Evolutionary conservation across 2,888 invertebrate species (phyloP).

Genomic region (Philaethria dido): DNA sequence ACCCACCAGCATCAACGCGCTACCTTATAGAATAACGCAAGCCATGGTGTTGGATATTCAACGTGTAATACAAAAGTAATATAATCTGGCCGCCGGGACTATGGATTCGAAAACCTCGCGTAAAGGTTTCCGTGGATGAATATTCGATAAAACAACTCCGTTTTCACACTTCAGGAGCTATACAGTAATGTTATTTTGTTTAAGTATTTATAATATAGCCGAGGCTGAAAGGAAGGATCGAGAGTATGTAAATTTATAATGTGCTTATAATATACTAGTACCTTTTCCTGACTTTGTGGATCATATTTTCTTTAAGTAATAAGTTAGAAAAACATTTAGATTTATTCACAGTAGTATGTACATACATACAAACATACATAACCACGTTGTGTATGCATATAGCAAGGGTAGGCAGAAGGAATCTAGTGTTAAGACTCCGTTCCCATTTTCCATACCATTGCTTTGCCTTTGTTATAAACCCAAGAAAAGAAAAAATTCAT

Average conservation of each 20-base stretch:
- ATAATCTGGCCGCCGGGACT: conserved; percentile 28
- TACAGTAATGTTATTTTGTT: conserved; percentile 22
- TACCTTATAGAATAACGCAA: not conserved
- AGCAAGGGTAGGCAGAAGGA: too few species aligned
- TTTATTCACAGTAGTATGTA: too few species aligned
- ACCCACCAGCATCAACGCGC: too few species aligned
- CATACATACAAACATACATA: too few species aligned
- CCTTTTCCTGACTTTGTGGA: not conserved
- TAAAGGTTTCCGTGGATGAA: conserved; percentile 31
- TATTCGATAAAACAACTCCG: conserved; percentile 29
- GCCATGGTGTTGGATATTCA: not conserved
- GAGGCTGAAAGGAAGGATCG: conserved; percentile 16
- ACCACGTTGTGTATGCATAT: too few species aligned
- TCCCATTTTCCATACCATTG: too few species aligned
- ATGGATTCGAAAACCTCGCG: conserved; percentile 26
- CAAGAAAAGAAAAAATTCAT: too few species aligned
- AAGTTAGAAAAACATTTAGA: too few species aligned
- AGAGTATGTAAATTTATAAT: conserved; percentile 17
- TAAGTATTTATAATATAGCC: conserved; percentile 17
- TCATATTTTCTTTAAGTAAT: not conserved
- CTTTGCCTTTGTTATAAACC: too few species aligned
- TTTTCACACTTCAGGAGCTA: conserved; percentile 30
- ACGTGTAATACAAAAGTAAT: not conserved
- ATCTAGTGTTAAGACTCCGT: too few species aligned
- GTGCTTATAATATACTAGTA: not conserved